Evolutionary conservation across 2,888 invertebrate species (phyloP), one percentile per base, ranked within the genome.

Genomic region (Philaethria dido): DNA sequence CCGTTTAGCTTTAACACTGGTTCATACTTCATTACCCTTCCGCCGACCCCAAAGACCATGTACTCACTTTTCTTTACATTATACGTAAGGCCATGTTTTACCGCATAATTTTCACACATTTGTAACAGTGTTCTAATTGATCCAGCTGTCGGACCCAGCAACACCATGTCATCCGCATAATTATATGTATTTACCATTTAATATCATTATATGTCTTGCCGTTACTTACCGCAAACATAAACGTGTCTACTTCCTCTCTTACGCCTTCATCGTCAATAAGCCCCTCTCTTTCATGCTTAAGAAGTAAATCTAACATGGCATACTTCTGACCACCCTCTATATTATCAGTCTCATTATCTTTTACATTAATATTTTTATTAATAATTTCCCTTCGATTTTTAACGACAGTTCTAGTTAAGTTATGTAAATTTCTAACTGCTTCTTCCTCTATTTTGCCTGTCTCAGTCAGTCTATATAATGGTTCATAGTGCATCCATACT

Each of bases 231-330:
- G 94, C 95, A 84, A 96, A 96, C 94, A 95, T 94, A 74, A 96
- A 95, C 0, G 95, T 96, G 73, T 96, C 95, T 0, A 95, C 95
- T 85, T 96, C 95, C 77, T 95, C 94, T 65, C 94, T 88, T 57
- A 96, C 94, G 64, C 95, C 94, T 25, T 91, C 79, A 72, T 94
- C 90, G 18, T 93, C 93, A 20, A 95, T 84, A 4, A 85, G 86
- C 1, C 94, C 94, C 69, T 94, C 90, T 57, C 92, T 88, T 72
- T 92, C 93, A 36, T 93, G 91, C 62, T 94, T 92, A 5, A 96
- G 77, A 4, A 96, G 78, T 36, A 95, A 83, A 82, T 96, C 95
- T 66, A 96, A 80, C 83, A 95, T 94, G 0, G 94, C 94, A 79
- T 93, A 85, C 57, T 83, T 87, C 5, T 88, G 93, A 4, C 75